Evolutionary conservation across 2,113 vertebrate species (phyloP).

Genomic region (Burhinus bistriatus): DNA sequence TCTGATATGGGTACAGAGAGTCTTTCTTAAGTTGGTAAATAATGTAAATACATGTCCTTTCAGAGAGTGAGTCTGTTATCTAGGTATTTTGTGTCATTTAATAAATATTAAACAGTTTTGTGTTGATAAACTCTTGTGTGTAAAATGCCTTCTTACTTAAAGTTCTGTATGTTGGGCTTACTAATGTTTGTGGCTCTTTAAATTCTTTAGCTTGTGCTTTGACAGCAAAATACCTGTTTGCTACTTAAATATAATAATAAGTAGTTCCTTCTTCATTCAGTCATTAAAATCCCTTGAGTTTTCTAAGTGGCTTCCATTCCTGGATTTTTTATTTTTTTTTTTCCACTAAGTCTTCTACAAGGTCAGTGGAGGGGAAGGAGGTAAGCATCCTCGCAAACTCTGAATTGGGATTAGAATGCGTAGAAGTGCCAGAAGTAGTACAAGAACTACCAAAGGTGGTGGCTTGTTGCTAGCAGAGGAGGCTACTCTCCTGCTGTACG

Average conservation of each 20-base stretch:
- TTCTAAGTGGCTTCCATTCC: conserved; percentile 56
- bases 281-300: conserved; percentile 60
- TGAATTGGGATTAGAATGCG: not conserved
- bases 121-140: conserved; percentile 70
- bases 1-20: conserved; percentile 72
- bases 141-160: conserved; percentile 48
- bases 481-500: not conserved
- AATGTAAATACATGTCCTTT: conserved; percentile 81
- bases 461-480: not conserved
- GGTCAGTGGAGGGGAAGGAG: not conserved
- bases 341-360: not conserved
- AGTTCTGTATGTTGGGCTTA: conserved; percentile 34
- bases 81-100: conserved; percentile 81
- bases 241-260: conserved; percentile 6
- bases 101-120: conserved; percentile 79
- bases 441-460: not conserved
- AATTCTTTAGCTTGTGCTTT: conserved; percentile 26
- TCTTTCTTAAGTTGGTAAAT: conserved; percentile 77
- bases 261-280: conserved; percentile 34
- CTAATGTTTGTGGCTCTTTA: conserved; percentile 39
- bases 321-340: not conserved
- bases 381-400: not conserved
- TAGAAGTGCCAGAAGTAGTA: not conserved
- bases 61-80: conserved; percentile 76
- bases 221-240: conserved; percentile 38